Conservation (phyloP, 2,113 vertebrate species). For the Phylloscopus trochiloides region DNA sequence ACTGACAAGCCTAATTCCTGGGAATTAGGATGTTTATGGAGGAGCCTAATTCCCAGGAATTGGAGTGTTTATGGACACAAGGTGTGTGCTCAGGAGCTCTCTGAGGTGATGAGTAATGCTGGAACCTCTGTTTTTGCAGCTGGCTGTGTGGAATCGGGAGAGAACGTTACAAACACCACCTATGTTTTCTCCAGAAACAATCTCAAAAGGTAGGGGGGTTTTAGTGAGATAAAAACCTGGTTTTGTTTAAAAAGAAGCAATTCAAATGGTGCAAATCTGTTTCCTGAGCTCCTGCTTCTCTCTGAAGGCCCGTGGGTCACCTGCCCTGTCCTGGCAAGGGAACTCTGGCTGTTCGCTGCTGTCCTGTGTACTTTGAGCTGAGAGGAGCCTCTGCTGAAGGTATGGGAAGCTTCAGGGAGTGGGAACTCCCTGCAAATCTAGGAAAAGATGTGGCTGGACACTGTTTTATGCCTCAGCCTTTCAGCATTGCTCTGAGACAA, state of each 20-base stretch:
- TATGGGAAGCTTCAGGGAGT: background rate
- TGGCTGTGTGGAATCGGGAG: slow-evolving; percentile 92
- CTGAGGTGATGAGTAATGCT: background rate
- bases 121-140: slow-evolving; percentile 72
- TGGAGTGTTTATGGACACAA: background rate
- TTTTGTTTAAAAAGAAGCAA: background rate
- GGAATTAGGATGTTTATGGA: background rate
- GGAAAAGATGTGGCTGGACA: background rate
- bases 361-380: slow-evolving; percentile 90
- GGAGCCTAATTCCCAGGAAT: background rate
- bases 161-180: slow-evolving; percentile 93
- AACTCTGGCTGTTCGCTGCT: slow-evolving; percentile 95
- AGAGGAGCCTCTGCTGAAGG: slow-evolving; percentile 78
- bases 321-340: slow-evolving; percentile 91
- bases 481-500: background rate
- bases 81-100: background rate
- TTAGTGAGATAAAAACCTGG: background rate
- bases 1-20: background rate
- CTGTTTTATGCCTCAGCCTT: background rate
- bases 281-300: background rate
- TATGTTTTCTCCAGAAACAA: slow-evolving; percentile 93
- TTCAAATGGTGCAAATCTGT: rapidly evolving
- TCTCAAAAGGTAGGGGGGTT: slow-evolving; percentile 83
- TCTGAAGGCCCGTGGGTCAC: slow-evolving; percentile 87
- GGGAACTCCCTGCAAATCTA: background rate